A percentile compares a stretch with the other conserved stretches of the same genome.
These are phyloP conservation scores for Muscicapa adusta DNA, from an alignment of 2,113 vertebrate genomes.

Conservation along the genomic window DNA sequence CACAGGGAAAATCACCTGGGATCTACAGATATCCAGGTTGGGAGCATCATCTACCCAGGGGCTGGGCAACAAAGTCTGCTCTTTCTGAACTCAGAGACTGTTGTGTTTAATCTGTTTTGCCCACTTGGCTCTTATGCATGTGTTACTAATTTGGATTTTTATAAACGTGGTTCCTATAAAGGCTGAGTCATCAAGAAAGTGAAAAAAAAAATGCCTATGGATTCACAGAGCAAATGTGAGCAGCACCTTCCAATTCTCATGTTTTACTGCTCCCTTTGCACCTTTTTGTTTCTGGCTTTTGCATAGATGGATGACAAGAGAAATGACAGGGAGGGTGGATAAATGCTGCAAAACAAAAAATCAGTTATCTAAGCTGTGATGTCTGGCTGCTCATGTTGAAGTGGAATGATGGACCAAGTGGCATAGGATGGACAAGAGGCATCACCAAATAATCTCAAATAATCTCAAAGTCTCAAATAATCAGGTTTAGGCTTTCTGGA, in stretches of 20 bases:
- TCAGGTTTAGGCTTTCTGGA: not conserved
- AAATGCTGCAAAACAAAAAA: not conserved
- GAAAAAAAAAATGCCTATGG: not conserved
- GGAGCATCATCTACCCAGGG: not conserved
- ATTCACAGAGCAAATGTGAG: not conserved
- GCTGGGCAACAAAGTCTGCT: not conserved
- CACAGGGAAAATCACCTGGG: not conserved
- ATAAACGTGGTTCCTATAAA: rapidly evolving
- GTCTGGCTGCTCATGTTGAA: not conserved
- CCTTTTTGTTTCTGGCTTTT: not conserved
- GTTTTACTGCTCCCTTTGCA: not conserved
- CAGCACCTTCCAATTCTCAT: not conserved
- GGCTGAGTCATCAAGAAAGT: not conserved
- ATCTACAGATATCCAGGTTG: not conserved
- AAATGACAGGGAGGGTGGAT: not conserved
- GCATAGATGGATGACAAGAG: not conserved
- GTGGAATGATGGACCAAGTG: not conserved
- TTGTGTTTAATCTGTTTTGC: not conserved
- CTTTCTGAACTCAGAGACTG: not conserved
- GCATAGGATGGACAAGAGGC: not conserved
- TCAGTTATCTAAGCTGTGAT: not conserved
- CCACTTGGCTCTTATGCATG: rapidly evolving
- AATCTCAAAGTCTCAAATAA: not conserved
- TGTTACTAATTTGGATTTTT: not conserved
- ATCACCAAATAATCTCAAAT: too few relatives aligned